Evolutionary conservation across 2,797 vertebrate genomes (phyloP).

Genomic region (Erpetoichthys calabaricus): DNA sequence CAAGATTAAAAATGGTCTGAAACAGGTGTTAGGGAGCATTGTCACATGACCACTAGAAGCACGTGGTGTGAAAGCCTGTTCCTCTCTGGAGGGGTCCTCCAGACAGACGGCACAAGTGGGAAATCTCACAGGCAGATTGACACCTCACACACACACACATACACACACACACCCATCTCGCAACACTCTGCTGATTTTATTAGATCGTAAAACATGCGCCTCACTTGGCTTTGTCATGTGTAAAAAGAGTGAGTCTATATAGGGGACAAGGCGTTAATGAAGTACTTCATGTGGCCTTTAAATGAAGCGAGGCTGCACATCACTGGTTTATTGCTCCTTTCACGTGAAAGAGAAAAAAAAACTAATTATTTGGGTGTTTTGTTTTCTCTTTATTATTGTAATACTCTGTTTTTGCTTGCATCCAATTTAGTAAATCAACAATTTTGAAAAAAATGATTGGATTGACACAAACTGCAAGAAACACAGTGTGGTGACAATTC

Average conservation of each 20-base stretch:
- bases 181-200: slow-evolving; percentile 51
- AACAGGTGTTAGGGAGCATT: not conserved
- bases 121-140: slow-evolving; percentile 53
- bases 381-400: too few relatives aligned
- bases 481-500: too few relatives aligned
- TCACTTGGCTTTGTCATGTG: slow-evolving; percentile 49
- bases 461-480: too few relatives aligned
- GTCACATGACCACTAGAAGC: not conserved
- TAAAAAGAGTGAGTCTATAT: slow-evolving; percentile 50
- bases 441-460: too few relatives aligned
- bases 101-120: slow-evolving; percentile 25
- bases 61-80: slow-evolving; percentile 23
- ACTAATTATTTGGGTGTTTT: too few relatives aligned
- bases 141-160: slow-evolving; percentile 14
- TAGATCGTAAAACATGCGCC: slow-evolving; percentile 59
- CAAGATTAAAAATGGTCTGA: not conserved
- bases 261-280: too few relatives aligned
- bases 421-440: too few relatives aligned
- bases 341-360: too few relatives aligned
- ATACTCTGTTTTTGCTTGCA: too few relatives aligned
- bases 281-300: too few relatives aligned
- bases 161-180: slow-evolving; percentile 50
- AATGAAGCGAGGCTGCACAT: too few relatives aligned
- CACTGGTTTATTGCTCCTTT: too few relatives aligned
- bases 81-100: slow-evolving; percentile 57